Percentiles rank a stretch among this genome's conserved stretches.
These are phyloP conservation scores for Nilaparvata lugens DNA, from an alignment of 1,140 invertebrate species.

Conservation along the genomic window DNA sequence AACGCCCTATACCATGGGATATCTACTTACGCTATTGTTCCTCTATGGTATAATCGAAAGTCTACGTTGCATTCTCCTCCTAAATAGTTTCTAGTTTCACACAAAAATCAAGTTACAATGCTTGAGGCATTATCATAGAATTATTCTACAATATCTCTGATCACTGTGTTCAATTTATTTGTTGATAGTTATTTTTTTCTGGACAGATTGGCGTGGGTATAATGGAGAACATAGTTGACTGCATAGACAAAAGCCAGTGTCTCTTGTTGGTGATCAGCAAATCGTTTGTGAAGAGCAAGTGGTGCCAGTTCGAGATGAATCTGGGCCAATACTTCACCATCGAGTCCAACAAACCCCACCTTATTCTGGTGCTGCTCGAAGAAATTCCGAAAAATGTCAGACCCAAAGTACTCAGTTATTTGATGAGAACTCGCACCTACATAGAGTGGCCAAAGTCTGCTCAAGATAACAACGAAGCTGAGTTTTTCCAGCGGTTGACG, in stretches of 20 bases:
- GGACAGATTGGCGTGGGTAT: constrained; percentile 46
- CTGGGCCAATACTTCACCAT: constrained; percentile 50
- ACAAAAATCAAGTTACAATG: neutral
- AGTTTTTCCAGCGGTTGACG: constrained; percentile 6
- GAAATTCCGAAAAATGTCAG: constrained; percentile 46
- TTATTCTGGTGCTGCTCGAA: constrained; percentile 50
- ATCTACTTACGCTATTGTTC: too few species aligned
- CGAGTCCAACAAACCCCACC: constrained; percentile 46
- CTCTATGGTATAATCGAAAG: too few species aligned
- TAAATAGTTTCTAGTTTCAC: too few species aligned
- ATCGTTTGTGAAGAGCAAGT: constrained; percentile 48
- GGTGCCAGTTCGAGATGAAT: constrained; percentile 58
- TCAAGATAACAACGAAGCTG: neutral
- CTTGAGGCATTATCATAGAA: neutral
- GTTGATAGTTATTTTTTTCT: constrained; percentile 13
- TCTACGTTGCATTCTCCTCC: too few species aligned
- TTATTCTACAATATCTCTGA: neutral
- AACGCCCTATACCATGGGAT: too few species aligned
- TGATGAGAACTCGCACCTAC: constrained; percentile 54
- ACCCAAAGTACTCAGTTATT: constrained; percentile 48
- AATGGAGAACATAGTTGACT: constrained; percentile 52
- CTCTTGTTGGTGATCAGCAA: constrained; percentile 48
- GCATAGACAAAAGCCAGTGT: constrained; percentile 48
- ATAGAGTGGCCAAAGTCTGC: constrained; percentile 45
- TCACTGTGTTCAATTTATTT: neutral